Evolutionary conservation across 2,888 invertebrate genomes (phyloP), one percentile per base, ranked within the genome.

Genomic region (Hypselothyrea guttata): DNA sequence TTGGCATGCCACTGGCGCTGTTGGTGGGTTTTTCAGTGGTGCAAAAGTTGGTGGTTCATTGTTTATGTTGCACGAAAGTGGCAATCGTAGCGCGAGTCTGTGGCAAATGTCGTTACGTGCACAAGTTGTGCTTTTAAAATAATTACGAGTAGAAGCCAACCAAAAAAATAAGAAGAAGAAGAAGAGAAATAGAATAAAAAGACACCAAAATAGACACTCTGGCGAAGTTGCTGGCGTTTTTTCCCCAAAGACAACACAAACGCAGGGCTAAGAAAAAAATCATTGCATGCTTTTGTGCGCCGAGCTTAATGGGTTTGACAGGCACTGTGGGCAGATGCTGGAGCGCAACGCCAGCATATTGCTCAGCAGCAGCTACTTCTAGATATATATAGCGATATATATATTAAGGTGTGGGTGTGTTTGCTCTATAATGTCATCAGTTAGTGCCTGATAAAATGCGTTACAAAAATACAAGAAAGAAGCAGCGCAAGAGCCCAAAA

Each of bases 61-160:
- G 83, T 79, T 79, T 78, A 74, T 79, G 69, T 74, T 71, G 74
- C 41, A 58, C 60, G 55, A 71, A 82, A 79, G 79, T 82, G 83
- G 79, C 78, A 78, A 83, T 78, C 62, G 79, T 41, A 62, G 64
- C 42, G 57, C 57, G 68, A 77, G 22, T 22, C 72, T 78, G 83
- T 74, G 58, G 72, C 79, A 79, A 79, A 74, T 83, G 81, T 79
- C 71, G 71, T 78, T 81, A 83, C 81, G 81, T 84, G 84, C 78
- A 84, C 77, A 81, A 84, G 84, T 81, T 81, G 84, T 71, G 75
- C 84, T 84, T 84, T 81, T 81, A 83, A 81, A 83, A 81, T 81
- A 83, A 81, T 83, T 81, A 81, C 77, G 22, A 22, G 22, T 22
- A 5, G 22, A 22, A 22, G 22, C 22, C 22, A n/a, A n/a, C n/a